Conservation (phyloP, 2,888 invertebrate genomes). For the Scrobipalpa atriplicella region DNA sequence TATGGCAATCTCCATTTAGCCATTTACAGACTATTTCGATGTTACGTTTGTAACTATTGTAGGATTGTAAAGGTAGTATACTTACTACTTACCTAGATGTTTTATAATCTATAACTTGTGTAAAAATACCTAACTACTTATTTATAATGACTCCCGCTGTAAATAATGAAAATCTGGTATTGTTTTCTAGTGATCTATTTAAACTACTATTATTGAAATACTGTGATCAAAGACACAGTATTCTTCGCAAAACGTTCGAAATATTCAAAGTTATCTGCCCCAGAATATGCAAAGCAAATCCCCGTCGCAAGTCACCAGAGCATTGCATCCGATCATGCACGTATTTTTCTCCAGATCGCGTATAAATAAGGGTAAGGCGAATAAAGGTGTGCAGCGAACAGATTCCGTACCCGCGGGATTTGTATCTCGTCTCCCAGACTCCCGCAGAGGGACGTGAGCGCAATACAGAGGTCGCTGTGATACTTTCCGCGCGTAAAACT, state of each 20-base stretch:
- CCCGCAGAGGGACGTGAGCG: constrained; percentile 69
- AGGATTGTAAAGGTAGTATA: too few species aligned
- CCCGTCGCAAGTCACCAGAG: constrained; percentile 39
- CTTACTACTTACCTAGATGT: too few species aligned
- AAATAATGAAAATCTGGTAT: too few species aligned
- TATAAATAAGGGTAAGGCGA: constrained; percentile 71
- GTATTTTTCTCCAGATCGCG: constrained; percentile 67
- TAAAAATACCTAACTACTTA: too few species aligned
- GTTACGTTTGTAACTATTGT: too few species aligned
- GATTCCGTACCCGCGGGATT: constrained; percentile 69
- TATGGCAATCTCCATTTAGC: neutral
- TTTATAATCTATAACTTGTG: too few species aligned
- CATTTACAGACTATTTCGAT: neutral
- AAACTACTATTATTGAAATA: neutral
- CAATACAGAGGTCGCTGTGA: constrained; percentile 58
- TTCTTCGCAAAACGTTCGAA: neutral
- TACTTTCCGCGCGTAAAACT: constrained; percentile 40
- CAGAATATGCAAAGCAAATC: constrained; percentile 17
- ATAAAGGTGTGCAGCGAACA: constrained; percentile 44
- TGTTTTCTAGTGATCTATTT: too few species aligned
- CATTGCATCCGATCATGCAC: constrained; percentile 54
- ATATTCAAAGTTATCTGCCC: neutral
- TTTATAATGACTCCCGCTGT: too few species aligned
- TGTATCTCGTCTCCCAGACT: constrained; percentile 68
- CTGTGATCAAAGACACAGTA: neutral